These are phyloP conservation scores for Auanema sp. DNA, from an alignment of 2,888 invertebrate genomes.

Conservation along the genomic window DNA sequence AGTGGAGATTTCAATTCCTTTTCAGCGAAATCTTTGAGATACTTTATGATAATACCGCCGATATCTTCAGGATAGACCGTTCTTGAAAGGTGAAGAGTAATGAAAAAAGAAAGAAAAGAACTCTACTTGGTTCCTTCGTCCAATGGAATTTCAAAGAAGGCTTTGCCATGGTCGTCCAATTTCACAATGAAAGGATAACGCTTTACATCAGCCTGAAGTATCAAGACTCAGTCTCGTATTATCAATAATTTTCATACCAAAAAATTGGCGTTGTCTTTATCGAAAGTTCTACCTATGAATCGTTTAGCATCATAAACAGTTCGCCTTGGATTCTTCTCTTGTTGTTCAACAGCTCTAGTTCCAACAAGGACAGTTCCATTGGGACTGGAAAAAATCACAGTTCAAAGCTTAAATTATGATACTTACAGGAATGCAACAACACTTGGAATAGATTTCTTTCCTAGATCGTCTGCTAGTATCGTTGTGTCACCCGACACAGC, in stretches of 20 bases:
- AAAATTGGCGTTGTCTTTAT: constrained; percentile 57
- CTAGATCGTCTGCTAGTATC: constrained; percentile 65
- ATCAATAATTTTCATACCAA: constrained; percentile 24
- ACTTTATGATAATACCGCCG: constrained; percentile 55
- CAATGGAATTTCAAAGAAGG: constrained; percentile 58
- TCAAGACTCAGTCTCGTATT: background rate
- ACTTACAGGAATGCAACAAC: constrained; percentile 67
- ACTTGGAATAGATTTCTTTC: constrained; percentile 68
- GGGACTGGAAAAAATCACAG: constrained; percentile 36
- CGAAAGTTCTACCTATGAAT: constrained; percentile 68
- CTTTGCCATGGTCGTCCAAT: constrained; percentile 50
- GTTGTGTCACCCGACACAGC: constrained; percentile 67
- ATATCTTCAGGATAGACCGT: constrained; percentile 59
- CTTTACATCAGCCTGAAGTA: constrained; percentile 50
- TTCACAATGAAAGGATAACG: constrained; percentile 61
- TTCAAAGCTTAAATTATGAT: background rate
- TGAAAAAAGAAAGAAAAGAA: background rate
- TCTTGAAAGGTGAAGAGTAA: constrained; percentile 32
- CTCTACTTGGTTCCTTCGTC: constrained; percentile 43
- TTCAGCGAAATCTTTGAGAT: constrained; percentile 52
- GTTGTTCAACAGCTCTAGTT: constrained; percentile 67
- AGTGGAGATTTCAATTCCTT: constrained; percentile 27
- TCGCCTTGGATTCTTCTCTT: constrained; percentile 66
- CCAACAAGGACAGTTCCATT: constrained; percentile 66
- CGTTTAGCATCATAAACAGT: constrained; percentile 69